These are phyloP conservation scores for Drosophila kepulauana DNA, from an alignment of 1,140 invertebrate genomes.

Conservation along the genomic window DNA sequence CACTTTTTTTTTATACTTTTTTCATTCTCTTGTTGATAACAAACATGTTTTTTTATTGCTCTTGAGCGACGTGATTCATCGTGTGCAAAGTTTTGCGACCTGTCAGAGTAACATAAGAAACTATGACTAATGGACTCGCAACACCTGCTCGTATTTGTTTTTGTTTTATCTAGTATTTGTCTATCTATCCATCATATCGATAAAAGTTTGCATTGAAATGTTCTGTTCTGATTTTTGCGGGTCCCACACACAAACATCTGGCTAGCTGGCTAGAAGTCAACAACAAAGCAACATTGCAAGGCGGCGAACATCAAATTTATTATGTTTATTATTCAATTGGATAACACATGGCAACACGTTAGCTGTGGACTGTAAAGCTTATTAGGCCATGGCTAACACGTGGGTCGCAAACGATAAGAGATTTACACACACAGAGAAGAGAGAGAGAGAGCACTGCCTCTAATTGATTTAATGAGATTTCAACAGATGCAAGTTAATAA, in stretches of 20 bases:
- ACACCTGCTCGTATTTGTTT: conserved; percentile 22
- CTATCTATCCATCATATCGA: conserved; percentile 8
- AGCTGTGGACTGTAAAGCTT: not conserved
- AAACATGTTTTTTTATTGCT: not conserved
- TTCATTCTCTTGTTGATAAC: conserved; percentile 8
- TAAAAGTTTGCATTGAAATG: conserved; percentile 32
- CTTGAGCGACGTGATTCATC: conserved; percentile 31
- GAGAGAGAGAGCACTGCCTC: not conserved
- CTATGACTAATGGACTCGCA: conserved; percentile 27
- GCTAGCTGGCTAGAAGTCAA: not conserved
- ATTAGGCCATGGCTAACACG: conserved; percentile 35
- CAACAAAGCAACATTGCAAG: not conserved
- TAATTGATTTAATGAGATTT: conserved; percentile 2
- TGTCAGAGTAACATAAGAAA: conserved; percentile 15
- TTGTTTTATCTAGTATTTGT: conserved; percentile 27
- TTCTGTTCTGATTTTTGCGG: conserved; percentile 23
- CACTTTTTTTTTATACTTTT: not conserved
- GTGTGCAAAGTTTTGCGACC: not conserved
- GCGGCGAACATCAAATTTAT: too few species aligned
- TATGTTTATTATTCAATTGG: conserved; percentile 45
- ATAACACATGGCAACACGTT: conserved; percentile 20
- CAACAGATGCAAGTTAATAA: not conserved
- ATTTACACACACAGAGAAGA: not conserved
- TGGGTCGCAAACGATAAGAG: conserved; percentile 2
- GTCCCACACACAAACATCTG: conserved; percentile 38